Evolutionary conservation across 2,888 invertebrate species (phyloP), one percentile per base, ranked within the genome.

Genomic region (Conchocele bisecta): DNA sequence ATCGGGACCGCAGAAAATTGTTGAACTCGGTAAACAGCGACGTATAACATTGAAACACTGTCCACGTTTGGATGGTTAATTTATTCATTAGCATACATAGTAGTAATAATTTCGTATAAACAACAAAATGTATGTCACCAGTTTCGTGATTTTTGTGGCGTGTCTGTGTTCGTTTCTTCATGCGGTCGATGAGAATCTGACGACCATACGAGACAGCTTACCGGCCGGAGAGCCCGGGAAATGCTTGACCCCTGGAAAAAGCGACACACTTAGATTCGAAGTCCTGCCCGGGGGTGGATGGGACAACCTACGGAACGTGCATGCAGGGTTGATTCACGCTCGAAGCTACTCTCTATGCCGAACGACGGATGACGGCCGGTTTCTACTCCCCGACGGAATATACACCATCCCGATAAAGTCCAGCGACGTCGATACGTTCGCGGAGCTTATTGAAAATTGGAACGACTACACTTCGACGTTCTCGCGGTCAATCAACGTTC

Each of bases 261-360:
- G 29, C 1, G 42, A 44, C n/a, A 37, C 44, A 2, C 39, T 56
- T 33, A 33, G 79, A 26, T 82, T 81, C 53, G 85, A 84, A 58
- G 86, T 83, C 13, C 58, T 88, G 4, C 87, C 87, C 5, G 87
- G 87, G 13, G 68, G 69, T 9, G 88, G 88, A 5, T 88, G 86
- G 85, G 88, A 88, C 73, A 88, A 88, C 59, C 67, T 88, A 22
- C 54, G 75, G 13, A 88, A 88, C 72, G 73, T 78, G 39, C 79
- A 83, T 6, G 75, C 75, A 20, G 86, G 84, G 1, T 66, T 76
- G 44, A 76, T 87, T 1, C 56, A 83, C 13, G 44, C 31, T 9
- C 79, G 71, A 42, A 86, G 83, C 64, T 88, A 79, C 56, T 79
- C 83, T 5, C 46, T 66, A 29, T 87, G 88, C 41, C 61, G 61